Evolutionary conservation across 92 coral and sea anemone genomes (phyloP), one percentile per base, ranked within the genome.

Genomic region (Palythoa heliodiscus): DNA sequence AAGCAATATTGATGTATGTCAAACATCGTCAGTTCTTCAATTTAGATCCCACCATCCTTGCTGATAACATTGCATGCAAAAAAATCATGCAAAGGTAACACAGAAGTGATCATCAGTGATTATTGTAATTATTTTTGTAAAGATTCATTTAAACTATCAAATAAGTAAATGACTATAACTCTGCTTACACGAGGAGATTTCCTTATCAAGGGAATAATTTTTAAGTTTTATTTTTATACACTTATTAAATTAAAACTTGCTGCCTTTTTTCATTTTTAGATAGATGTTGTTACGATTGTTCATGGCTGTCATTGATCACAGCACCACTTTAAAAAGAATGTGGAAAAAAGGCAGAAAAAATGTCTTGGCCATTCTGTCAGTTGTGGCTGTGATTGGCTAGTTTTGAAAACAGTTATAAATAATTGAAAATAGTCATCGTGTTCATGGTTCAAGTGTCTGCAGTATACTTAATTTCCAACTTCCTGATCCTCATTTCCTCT

Each of bases 371-470:
- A 69, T 78, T 78, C 50, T 50, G 16, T 78, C 79, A 24, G 40
- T 82, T 40, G 61, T 19, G 37, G 58, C 75, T 81, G 85, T 35
- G 83, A 81, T 81, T 63, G 85, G 85, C 85, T 81, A 63, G 74
- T 81, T 81, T 58, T 53, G 71, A 54, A 78, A 78, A 78, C 63
- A 78, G 11, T n/a, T 24, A 25, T 3, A 82, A 83, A 83, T 54
- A 83, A 83, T 77, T 83, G 50, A 70, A 70, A 69, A 83, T 50
- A 83, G 69, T 68, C 68, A 48, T 70, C 3, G 23, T 52, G 77
- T 81, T 81, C 85, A 83, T 70, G 86, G 86, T 70, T 83, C 86
- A 67, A 70, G 76, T 83, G 78, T 70, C 76, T 20, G 40, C 48
- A 71, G 43, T 71, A 43, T 48, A 71, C 17, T 38, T 20, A 48